Evolutionary conservation across 64 coral and sea anemone species (phyloP), one percentile per base, ranked within the genome.

Genomic region (Exaiptasia diaphana): DNA sequence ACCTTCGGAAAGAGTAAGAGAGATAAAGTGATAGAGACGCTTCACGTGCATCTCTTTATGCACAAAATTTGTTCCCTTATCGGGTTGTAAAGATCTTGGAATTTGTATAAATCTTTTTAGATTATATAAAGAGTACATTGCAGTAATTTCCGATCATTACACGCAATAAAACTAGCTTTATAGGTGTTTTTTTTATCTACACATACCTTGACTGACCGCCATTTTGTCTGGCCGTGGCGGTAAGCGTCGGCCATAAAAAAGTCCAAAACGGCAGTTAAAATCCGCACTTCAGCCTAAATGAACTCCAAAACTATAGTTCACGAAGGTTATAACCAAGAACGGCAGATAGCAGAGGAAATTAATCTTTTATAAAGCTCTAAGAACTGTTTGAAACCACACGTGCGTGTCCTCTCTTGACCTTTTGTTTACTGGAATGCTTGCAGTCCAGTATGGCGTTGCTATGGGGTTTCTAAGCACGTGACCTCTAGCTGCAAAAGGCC

Each of bases 401-500:
- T 30, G 18, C 5, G 9, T 76, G 72, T n/a, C 44, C 43, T 76
- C 72, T 4, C 40, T 11, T 6, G 7, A 8, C 57, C 57, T 21
- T 10, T 62, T 62, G 20, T 62, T 7, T 10, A 23, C 18, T 10
- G 7, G 5, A 62, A n/a, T 23, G 20, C 7, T 62, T 62, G 57
- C 5, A 62, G 22, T 21, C 5, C 7, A 10, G 5, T 8, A 10
- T n/a, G 57, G 28, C 7, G 5, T 62, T 62, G 57, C 28, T 10
- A 62, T 62, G 50, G 13, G 50, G 77, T 41, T 43, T 59, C 77
- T 52, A 40, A 80, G 77, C 72, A 75, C 20, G 72, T 75, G 72
- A 75, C 29, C 74, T 56, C 50, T 77, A 77, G 17, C 74, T 77
- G 72, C 45, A 75, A 75, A 75, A 75, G 72, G 72, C 72, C 72